A percentile compares a stretch with the other conserved stretches of the same genome.
These are phyloP conservation scores for Takifugu flavidus DNA, from an alignment of 2,113 vertebrate species.

Conservation along the genomic window DNA sequence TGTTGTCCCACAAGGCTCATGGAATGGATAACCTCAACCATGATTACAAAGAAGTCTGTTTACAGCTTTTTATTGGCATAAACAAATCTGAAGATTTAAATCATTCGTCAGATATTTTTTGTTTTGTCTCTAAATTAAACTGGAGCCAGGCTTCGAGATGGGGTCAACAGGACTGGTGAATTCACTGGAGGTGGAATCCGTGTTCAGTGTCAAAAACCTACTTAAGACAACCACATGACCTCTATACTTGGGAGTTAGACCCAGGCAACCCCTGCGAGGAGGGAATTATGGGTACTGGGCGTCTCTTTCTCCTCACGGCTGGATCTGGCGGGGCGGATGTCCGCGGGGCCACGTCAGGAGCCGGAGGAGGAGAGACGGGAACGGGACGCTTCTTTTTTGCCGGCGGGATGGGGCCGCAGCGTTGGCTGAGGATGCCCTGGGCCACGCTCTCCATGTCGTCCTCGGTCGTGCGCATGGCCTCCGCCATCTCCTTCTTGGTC, in stretches of 20 bases:
- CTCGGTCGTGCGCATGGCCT: constrained; percentile 74
- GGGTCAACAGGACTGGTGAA: constrained; percentile 29
- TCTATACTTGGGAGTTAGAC: constrained; percentile 52
- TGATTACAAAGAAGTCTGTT: constrained; percentile 49
- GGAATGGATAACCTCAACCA: constrained; percentile 59
- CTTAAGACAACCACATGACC: constrained; percentile 11
- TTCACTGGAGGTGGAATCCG: constrained; percentile 41
- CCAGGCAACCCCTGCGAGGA: constrained; percentile 4
- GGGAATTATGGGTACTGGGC: constrained; percentile 61
- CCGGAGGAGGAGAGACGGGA: constrained; percentile 41
- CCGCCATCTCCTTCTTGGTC: constrained; percentile 77
- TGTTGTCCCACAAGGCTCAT: constrained; percentile 32
- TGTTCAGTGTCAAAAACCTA: constrained; percentile 8
- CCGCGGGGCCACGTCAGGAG: constrained; percentile 6
- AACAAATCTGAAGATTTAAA: constrained; percentile 35
- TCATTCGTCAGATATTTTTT: constrained; percentile 37
- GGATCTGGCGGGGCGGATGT: constrained; percentile 40
- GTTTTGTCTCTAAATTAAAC: constrained; percentile 24
- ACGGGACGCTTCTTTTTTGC: constrained; percentile 63
- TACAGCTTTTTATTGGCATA: constrained; percentile 51
- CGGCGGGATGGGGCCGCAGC: constrained; percentile 27
- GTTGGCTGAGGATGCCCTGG: constrained; percentile 68
- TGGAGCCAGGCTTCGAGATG: constrained; percentile 13
- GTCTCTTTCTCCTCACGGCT: constrained; percentile 63
- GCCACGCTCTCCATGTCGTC: constrained; percentile 77